These are phyloP conservation scores for Pluvianellus socialis DNA, from an alignment of 2,113 vertebrate genomes.

Conservation along the genomic window DNA sequence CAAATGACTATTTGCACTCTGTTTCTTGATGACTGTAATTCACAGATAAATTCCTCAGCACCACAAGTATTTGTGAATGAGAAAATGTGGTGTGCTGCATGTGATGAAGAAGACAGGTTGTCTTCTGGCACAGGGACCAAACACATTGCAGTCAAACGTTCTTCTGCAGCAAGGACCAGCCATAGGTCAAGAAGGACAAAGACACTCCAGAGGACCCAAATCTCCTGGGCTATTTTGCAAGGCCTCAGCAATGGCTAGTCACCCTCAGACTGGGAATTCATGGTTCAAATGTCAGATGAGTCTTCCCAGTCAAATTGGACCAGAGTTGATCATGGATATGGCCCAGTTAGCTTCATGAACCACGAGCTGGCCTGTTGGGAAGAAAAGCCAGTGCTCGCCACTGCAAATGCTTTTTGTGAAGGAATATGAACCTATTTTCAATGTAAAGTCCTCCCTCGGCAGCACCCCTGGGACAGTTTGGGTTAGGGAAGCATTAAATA, in stretches of 20 bases:
- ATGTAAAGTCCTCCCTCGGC: background rate
- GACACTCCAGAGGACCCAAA: background rate
- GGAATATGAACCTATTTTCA: background rate
- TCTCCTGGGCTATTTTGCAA: background rate
- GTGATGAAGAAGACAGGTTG: background rate
- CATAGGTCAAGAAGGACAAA: background rate
- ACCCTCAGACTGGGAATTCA: background rate
- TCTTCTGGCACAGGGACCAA: background rate
- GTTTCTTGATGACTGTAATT: background rate
- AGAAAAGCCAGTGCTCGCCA: background rate
- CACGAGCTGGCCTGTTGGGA: background rate
- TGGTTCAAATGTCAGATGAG: background rate
- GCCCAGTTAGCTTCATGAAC: background rate
- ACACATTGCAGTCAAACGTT: fast-evolving
- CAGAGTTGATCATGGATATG: background rate
- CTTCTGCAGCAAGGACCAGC: background rate
- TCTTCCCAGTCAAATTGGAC: background rate
- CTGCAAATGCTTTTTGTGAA: background rate
- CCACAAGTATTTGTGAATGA: fast-evolving
- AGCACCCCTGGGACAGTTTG: background rate
- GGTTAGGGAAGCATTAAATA: background rate
- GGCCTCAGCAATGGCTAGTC: background rate
- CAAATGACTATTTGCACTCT: background rate
- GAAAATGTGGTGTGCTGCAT: fast-evolving
- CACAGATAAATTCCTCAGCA: background rate